phyloP scores from a whole-genome alignment of 2,888 invertebrate species.

The Erannis defoliaria region DNA sequence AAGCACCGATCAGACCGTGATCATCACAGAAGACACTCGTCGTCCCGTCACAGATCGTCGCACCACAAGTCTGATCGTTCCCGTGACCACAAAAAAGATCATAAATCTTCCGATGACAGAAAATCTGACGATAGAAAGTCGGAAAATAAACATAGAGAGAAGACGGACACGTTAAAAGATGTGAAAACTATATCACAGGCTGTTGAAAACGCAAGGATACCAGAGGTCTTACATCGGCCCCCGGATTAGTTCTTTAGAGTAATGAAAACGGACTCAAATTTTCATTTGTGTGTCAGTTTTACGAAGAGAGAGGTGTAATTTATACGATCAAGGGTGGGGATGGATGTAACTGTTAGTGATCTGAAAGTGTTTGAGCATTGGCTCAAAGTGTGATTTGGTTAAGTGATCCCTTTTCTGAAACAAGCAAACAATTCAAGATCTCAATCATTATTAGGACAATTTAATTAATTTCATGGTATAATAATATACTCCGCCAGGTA shows the following conservation, averaged over 20 bases:
- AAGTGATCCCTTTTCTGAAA: background rate
- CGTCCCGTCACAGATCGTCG: conserved; percentile 71
- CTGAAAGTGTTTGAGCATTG: conserved; percentile 16
- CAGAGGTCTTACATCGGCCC: conserved; percentile 66
- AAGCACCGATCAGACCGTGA: conserved; percentile 52
- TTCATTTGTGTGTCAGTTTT: conserved; percentile 23
- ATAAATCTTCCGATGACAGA: conserved; percentile 57
- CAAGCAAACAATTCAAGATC: conserved; percentile 14
- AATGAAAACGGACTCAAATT: conserved; percentile 29
- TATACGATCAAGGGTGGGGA: conserved; percentile 34
- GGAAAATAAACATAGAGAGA: conserved; percentile 59
- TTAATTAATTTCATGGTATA: too few relatives aligned
- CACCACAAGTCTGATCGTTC: conserved; percentile 54
- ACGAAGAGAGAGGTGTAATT: conserved; percentile 20
- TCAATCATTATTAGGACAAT: conserved; percentile 24
- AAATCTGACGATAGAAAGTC: conserved; percentile 62
- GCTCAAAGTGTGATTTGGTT: background rate
- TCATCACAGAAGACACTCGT: conserved; percentile 71
- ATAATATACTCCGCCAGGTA: too few relatives aligned
- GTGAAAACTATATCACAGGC: conserved; percentile 44
- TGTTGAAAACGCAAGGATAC: conserved; percentile 50
- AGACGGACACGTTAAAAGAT: conserved; percentile 48
- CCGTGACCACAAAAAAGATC: conserved; percentile 68
- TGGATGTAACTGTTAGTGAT: conserved; percentile 21
- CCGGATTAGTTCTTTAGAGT: conserved; percentile 65